Conservation (phyloP, 2,888 invertebrate species). For the Temnothorax ravouxi region DNA sequence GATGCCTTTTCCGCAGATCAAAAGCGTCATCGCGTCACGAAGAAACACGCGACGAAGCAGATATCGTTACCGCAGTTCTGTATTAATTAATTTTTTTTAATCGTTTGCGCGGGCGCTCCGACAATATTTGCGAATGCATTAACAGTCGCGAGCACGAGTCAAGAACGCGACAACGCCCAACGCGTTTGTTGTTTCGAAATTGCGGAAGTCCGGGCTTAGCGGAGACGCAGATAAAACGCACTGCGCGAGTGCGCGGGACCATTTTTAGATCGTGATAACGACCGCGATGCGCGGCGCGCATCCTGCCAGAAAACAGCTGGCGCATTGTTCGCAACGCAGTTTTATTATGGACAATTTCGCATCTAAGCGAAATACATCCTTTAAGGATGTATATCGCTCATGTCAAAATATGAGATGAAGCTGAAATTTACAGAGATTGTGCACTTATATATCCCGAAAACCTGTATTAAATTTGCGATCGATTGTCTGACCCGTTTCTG, state of each 20-base stretch:
- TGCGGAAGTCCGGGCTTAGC: slow-evolving; percentile 54
- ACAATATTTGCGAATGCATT: not conserved
- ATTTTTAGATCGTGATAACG: slow-evolving; percentile 59
- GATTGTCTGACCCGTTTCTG: no score
- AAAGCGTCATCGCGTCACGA: not conserved
- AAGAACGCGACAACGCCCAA: slow-evolving; percentile 34
- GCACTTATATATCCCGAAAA: no score
- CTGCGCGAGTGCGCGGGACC: slow-evolving; percentile 48
- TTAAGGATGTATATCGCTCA: not conserved
- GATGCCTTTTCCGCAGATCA: not conserved
- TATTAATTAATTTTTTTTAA: not conserved
- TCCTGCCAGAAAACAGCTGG: slow-evolving; percentile 55
- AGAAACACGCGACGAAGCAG: not conserved
- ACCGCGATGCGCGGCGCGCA: slow-evolving; percentile 51
- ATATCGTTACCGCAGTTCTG: not conserved
- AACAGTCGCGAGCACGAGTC: not conserved
- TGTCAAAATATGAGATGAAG: no score
- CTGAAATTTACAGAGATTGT: no score
- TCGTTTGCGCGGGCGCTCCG: not conserved
- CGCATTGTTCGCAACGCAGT: slow-evolving; percentile 36
- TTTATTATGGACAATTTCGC: slow-evolving; percentile 48
- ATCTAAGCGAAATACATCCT: slow-evolving; percentile 12
- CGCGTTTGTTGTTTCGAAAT: slow-evolving; percentile 44
- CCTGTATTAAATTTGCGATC: no score
- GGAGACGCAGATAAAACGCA: slow-evolving; percentile 48